Evolutionary conservation across 1,140 invertebrate genomes (phyloP), one percentile per base, ranked within the genome.

Genomic region (Phenacoccus solenopsis): DNA sequence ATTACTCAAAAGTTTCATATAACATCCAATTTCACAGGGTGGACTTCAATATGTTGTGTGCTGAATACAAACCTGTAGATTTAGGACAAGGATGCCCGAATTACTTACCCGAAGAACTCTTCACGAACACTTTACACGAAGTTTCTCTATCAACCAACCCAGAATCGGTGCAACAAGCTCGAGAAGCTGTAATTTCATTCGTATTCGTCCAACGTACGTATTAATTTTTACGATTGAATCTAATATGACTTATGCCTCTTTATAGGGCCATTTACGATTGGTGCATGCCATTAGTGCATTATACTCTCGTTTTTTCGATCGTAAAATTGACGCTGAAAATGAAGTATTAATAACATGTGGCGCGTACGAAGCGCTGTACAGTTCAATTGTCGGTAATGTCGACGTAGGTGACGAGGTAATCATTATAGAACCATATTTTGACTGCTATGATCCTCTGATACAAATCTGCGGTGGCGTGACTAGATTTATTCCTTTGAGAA

Each of bases 21-120:
- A 9, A 49, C 20, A 35, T 5, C 30, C 24, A 69, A 77, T 73
- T 72, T 77, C 81, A 73, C 75, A 97, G 95, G 96, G 92, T 96
- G 25, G 96, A 98, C 80, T 98, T 98, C 78, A 93, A 91, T 71
- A 86, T 90, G 71, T 78, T 99, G 56, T 92, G 92, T 27, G 76
- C 86, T 59, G 86, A 98, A 74, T 85, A 93, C 75, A 94, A 98
- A 75, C 93, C 96, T 0, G 78, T 96, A 13, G 98, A 98, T 81
- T 83, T 99, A 32, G 97, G 97, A 0, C 96, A 98, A 85, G 97
- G 97, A 2, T 98, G 98, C 81, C 95, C 96, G 0, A 95, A 99
- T 79, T 96, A 90, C 81, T 72, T 75, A 27, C 87, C 93, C 20
- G 86, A 87, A 0, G 28, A 64, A 28, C 21, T 5, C 3, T 88